Evolutionary conservation across 1,140 invertebrate species (phyloP), one percentile per base, ranked within the genome.

Genomic region (Lerema accius): DNA sequence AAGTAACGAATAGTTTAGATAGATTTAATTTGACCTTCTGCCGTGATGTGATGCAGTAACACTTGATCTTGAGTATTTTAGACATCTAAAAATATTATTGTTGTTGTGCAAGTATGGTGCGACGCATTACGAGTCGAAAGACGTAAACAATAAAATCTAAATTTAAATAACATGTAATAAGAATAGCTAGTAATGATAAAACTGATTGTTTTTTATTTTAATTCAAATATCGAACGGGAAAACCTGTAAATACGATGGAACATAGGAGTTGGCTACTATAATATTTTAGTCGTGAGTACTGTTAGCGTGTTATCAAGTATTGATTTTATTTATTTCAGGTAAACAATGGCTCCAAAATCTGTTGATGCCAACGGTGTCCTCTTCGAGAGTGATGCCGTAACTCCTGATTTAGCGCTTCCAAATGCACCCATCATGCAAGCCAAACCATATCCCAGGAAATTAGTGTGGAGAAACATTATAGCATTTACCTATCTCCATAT

Each of bases 381-480:
- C 5, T 94, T 93, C 67, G 94, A 95, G 75, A 92, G 85, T 17
- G 94, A 95, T 69, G 92, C 90, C 2, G 72, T 92, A 32, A 93
- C 92, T 19, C 88, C 88, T 50, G 93, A 93, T 43, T 82, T 93
- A 42, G 92, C 90, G 3, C 74, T 93, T 3, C 53, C 78, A 26
- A 82, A 4, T 9, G 48, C 56, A n/a, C 80, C 73, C 1, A 78
- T 91, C 19, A 86, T 87, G 67, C 83, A 91, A 71, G 79, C 92
- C 40, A 85, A 92, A 53, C 78, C 91, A 60, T 81, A 88, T 28
- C 86, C 92, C 69, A 76, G 92, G 4, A 76, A 95, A 73, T 94
- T 98, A 17, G 98, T 99, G 0, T 99, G 98, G 98, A 94, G 95
- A 73, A 99, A 99, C 87, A 97, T 99, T 6, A 91, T 96, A 4